Percentiles rank a stretch among this genome's conserved stretches.
Evolutionary conservation across 1,140 invertebrate species (phyloP).

Genomic region (Amyelois transitella): DNA sequence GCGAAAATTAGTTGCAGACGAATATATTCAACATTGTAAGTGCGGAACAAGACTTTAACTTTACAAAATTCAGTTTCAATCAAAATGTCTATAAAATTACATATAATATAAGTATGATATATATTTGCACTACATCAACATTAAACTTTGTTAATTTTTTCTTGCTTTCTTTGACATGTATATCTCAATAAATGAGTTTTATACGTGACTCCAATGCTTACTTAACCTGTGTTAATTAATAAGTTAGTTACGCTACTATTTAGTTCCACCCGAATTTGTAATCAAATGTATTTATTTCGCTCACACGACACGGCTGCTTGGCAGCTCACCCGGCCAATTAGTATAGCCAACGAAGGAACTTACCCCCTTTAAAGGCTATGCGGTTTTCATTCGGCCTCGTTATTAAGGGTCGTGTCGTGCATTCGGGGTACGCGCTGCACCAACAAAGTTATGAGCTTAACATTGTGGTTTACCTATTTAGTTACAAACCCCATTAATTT

Average conservation of each 20-base stretch:
- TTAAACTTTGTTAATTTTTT: too few relatives aligned
- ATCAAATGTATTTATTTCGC: slow-evolving; percentile 16
- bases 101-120: too few relatives aligned
- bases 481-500: slow-evolving; percentile 1
- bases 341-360: slow-evolving; percentile 35
- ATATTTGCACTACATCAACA: too few relatives aligned
- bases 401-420: slow-evolving; percentile 19
- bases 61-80: too few relatives aligned
- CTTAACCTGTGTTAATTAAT: too few relatives aligned
- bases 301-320: slow-evolving; percentile 7
- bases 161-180: too few relatives aligned
- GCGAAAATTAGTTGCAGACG: not conserved
- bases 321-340: slow-evolving; percentile 34
- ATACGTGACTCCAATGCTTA: too few relatives aligned
- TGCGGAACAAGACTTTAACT: not conserved
- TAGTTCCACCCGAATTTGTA: slow-evolving; percentile 11
- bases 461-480: slow-evolving; percentile 8
- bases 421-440: slow-evolving; percentile 16
- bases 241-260: not conserved
- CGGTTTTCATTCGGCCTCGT: slow-evolving; percentile 26
- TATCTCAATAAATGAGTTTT: too few relatives aligned
- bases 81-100: too few relatives aligned
- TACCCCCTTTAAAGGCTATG: slow-evolving; percentile 15
- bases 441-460: slow-evolving; percentile 11
- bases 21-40: not conserved